Evolutionary conservation across 2,888 invertebrate species (phyloP), one percentile per base, ranked within the genome.

Genomic region (Scaptomyza cyrtandrae): DNA sequence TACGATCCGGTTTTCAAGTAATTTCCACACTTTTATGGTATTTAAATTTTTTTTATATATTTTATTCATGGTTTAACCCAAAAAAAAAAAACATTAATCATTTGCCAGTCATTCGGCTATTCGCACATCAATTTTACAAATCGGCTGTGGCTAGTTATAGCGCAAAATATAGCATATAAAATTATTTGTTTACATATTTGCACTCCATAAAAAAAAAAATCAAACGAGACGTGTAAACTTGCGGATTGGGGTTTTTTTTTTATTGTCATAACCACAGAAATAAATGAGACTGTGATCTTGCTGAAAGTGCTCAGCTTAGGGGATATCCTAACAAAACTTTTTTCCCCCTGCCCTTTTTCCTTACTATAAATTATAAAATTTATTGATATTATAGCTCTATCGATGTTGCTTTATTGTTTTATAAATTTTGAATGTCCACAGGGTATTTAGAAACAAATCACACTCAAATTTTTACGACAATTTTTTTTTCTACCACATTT

Each of bases 1-100:
- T 90, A 90, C 35, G 76, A 71, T 2, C 62, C 72, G 16, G 65
- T 82, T 13, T 84, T 86, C 6, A 88, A 71, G 43, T 88, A 54
- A 79, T 33, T 10, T 13, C 16, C 45, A 6, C 10, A 2, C 3
- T n/a, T 24, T 10, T 24, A 24, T 6, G 7, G 29, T 33, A 33
- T 10, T 33, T 33, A 10, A 10, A 33, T 35, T 6, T 13, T 9
- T 9, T 19, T 11, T 35, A 19, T 7, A 13, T 19, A 31, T 11
- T 48, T 19, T 7, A 6, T 39, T 7, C 7, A 16, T 16, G 6
- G 6, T 10, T 19, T 0, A 19, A 31, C 13, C 6, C 37, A 46
- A 3, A 19, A 59, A 24, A 70, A 56, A 13, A 24, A 58, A 56
- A 13, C 5, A 0, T 3, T 4, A 33, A 19, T 10, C 13, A 43